A percentile compares a stretch with the other conserved stretches of the same genome.
phyloP scores from a whole-genome alignment of 2,113 vertebrate species.

The Dicerorhinus sumatrensis region DNA sequence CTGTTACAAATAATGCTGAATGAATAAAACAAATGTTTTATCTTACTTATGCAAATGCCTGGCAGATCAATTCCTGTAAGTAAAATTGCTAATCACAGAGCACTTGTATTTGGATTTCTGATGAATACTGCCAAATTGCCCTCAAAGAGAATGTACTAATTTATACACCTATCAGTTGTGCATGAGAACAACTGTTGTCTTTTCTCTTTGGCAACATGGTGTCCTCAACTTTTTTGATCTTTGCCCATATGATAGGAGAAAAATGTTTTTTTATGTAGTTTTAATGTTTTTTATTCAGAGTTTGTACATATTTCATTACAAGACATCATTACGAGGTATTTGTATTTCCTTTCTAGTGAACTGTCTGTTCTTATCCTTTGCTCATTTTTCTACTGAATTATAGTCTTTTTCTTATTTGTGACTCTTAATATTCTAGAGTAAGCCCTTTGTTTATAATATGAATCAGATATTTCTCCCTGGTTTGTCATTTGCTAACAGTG shows the following conservation, averaged over 20 bases:
- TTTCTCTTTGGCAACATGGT: neutral
- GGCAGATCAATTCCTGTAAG: constrained; percentile 2
- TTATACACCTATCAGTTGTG: neutral
- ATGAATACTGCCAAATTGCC: neutral
- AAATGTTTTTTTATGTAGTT: neutral
- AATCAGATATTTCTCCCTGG: neutral
- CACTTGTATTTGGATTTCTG: neutral
- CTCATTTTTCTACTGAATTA: neutral
- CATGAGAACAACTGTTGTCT: neutral
- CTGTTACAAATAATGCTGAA: constrained; percentile 14
- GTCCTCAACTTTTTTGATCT: neutral
- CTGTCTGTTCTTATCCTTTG: neutral
- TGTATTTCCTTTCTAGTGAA: neutral
- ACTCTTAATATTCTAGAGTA: neutral
- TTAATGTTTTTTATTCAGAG: neutral
- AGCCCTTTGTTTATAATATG: neutral
- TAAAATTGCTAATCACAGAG: constrained; percentile 6
- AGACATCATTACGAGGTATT: neutral
- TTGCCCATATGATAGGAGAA: neutral
- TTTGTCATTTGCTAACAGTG: neutral
- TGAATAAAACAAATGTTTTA: constrained; percentile 17
- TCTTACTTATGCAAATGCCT: neutral
- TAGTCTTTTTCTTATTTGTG: neutral
- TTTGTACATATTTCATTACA: neutral
- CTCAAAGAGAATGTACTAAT: neutral